phyloP scores from a whole-genome alignment of 1,140 invertebrate species.

The Orchestia grillus region DNA sequence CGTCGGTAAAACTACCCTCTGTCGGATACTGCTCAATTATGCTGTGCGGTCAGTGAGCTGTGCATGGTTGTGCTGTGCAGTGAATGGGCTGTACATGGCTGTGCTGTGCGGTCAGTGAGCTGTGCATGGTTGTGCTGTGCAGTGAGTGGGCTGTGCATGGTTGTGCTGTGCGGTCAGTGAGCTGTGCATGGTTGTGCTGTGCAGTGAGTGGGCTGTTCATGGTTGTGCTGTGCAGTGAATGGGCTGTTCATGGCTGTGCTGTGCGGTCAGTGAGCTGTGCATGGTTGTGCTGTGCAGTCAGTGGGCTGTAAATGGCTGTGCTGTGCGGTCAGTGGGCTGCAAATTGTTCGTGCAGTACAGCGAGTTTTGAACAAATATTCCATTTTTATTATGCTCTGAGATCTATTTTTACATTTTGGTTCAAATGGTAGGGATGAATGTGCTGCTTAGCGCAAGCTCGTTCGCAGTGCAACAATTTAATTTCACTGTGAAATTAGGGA shows the following conservation, averaged over 20 bases:
- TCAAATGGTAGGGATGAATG: no score
- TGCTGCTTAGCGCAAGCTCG: no score
- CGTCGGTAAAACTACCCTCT: constrained; percentile 96
- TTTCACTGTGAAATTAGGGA: no score
- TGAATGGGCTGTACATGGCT: constrained; percentile 71
- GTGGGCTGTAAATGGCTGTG: constrained; percentile 71
- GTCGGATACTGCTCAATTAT: constrained; percentile 92
- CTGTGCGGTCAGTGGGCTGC: constrained; percentile 58
- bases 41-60: constrained; percentile 81
- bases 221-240: background rate
- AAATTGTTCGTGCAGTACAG: background rate
- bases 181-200: background rate
- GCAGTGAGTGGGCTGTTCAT: background rate
- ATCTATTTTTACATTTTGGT: no score
- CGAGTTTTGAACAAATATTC: no score
- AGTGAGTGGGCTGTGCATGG: background rate
- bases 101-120: constrained; percentile 70
- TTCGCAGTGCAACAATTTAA: no score
- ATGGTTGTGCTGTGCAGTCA: background rate
- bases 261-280: background rate
- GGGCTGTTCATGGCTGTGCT: background rate
- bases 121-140: background rate
- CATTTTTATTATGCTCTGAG: no score
- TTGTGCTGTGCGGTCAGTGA: background rate
- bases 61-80: background rate